phyloP scores from a whole-genome alignment of 1,140 invertebrate species.

The Conus betulinus region DNA sequence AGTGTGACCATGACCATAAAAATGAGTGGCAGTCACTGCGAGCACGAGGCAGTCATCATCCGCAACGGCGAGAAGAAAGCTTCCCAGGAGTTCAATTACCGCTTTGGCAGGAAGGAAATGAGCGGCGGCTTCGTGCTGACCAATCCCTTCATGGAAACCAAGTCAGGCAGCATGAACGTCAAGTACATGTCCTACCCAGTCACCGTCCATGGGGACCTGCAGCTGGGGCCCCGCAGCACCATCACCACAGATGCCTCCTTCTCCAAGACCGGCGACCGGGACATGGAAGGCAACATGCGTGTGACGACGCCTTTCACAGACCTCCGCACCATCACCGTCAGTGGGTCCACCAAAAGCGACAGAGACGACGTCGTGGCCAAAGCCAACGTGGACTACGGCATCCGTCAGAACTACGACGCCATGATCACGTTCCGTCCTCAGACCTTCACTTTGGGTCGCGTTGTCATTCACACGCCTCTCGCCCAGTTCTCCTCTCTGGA shows the following conservation, averaged over 20 bases:
- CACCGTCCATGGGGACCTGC: constrained; percentile 25
- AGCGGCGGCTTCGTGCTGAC: constrained; percentile 28
- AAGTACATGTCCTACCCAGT: constrained; percentile 32
- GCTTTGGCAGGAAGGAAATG: not conserved
- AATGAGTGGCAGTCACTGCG: constrained; percentile 15
- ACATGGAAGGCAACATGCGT: constrained; percentile 36
- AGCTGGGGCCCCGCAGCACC: constrained; percentile 19
- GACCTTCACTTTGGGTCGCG: constrained; percentile 25
- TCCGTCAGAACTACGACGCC: constrained; percentile 31
- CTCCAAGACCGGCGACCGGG: not conserved
- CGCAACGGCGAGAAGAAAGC: constrained; percentile 26
- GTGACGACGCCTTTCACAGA: constrained; percentile 43
- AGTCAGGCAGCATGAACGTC: constrained; percentile 29
- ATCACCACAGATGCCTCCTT: constrained; percentile 30
- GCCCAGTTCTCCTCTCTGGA: constrained; percentile 42
- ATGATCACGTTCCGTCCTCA: constrained; percentile 17
- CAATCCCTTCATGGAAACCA: not conserved
- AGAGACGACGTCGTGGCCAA: constrained; percentile 30
- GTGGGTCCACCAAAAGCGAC: constrained; percentile 30
- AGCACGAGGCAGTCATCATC: not conserved
- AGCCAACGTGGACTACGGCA: constrained; percentile 35
- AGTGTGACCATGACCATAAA: constrained; percentile 37
- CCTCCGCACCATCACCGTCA: constrained; percentile 32
- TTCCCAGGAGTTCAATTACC: constrained; percentile 13
- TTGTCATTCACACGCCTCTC: constrained; percentile 33